Evolutionary conservation across 2,113 vertebrate species (phyloP), one percentile per base, ranked within the genome.

Genomic region (Megaceryle torquata): DNA sequence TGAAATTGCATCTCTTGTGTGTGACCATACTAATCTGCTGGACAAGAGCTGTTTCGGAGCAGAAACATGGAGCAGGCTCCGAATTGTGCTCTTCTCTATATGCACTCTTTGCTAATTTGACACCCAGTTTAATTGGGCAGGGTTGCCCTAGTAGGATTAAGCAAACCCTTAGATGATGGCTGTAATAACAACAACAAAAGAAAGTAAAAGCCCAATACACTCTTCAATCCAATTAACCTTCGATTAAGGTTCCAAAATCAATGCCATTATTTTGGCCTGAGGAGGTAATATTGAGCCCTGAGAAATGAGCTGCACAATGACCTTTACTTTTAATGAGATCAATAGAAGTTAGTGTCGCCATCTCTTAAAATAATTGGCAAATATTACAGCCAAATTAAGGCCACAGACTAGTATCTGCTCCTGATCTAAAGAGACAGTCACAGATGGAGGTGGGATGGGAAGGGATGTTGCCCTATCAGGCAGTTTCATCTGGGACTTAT

Each of bases 251-350:
- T 96, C 94, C n/a, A 88, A 97, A 98, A 98, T 98, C 98, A 88
- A 98, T 97, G 96, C 88, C 95, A 90, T 51, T 97, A 95, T 95
- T 97, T 93, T 96, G 96, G 96, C 97, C 88, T 11, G 83, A 94
- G 96, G 93, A 97, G 88, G 95, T 96, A 94, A 95, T 96, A 84
- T 88, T 84, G 94, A 91, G 95, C 90, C 97, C 76, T 69, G 91
- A 96, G 95, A 98, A 96, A 95, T 88, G 9, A 88, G 91, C 96
- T 92, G 82, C 93, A 51, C 37, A 61, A 68, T 6, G 94, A 98
- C 98, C 98, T 98, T 98, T 98, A 96, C 89, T 97, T 98, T 97
- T 98, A 98, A 98, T 98, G 91, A 98, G 96, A 98, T 98, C 97
- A 98, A 83, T 96, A 97, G 94, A 96, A 97, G 97, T 97, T 94